Conservation (phyloP, 2,797 vertebrate genomes). For the Tenualosa ilisha region DNA sequence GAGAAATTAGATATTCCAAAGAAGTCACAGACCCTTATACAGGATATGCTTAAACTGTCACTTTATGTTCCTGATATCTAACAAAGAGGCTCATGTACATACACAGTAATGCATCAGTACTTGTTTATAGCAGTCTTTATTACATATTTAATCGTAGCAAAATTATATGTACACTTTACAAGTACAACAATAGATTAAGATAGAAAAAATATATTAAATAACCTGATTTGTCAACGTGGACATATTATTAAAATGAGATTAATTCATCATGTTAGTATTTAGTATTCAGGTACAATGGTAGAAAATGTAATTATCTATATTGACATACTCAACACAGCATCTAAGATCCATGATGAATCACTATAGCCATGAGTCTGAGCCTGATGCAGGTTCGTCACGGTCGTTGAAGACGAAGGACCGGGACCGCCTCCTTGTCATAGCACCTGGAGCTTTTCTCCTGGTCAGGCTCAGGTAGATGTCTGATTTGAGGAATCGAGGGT, state of each 20-base stretch:
- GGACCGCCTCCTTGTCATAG: constrained; percentile 85
- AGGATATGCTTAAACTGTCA: neutral
- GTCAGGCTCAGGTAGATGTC: constrained; percentile 81
- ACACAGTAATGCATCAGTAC: neutral
- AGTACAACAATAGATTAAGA: constrained; percentile 41
- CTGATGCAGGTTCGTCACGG: constrained; percentile 74
- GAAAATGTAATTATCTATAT: constrained; percentile 52
- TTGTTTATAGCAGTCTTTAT: constrained; percentile 52
- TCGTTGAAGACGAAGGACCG: constrained; percentile 89
- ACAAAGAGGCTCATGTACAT: neutral
- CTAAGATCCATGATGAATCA: neutral
- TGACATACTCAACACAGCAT: constrained; percentile 26
- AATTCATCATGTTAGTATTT: constrained; percentile 56
- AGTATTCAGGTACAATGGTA: constrained; percentile 44
- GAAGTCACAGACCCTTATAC: neutral
- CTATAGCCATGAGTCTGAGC: constrained; percentile 72
- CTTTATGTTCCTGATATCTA: neutral
- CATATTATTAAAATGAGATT: constrained; percentile 45
- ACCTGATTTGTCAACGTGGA: constrained; percentile 25
- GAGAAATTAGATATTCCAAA: neutral
- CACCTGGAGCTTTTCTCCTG: constrained; percentile 67
- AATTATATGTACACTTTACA: constrained; percentile 70
- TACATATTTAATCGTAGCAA: constrained; percentile 38
- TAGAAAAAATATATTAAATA: constrained; percentile 7
- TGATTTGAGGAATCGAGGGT: constrained; percentile 87